These are phyloP conservation scores for Cyprinodon variegatus DNA, from an alignment of 2,113 vertebrate genomes.

Conservation along the genomic window DNA sequence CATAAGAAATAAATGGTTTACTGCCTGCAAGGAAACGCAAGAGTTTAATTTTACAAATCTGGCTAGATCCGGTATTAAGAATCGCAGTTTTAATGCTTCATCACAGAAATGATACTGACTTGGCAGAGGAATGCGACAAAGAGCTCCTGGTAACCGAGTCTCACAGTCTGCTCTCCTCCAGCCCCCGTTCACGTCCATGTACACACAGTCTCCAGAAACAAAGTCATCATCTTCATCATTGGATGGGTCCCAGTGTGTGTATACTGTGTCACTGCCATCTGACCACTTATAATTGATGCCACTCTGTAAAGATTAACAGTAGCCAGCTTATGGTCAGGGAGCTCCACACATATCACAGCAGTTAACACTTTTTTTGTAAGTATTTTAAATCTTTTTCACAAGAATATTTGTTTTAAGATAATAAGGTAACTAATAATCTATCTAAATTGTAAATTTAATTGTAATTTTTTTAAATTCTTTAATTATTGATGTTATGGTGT, in stretches of 20 bases:
- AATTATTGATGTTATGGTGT: background rate
- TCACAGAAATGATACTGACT: slow-evolving; percentile 63
- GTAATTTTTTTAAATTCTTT: too few species aligned
- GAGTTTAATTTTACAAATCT: slow-evolving; percentile 21
- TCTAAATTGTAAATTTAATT: too few species aligned
- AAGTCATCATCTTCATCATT: slow-evolving; percentile 78
- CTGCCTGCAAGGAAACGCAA: slow-evolving; percentile 73
- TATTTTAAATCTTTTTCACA: background rate
- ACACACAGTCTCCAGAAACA: slow-evolving; percentile 85
- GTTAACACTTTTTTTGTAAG: background rate
- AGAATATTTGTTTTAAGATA: background rate
- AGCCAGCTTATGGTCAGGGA: background rate
- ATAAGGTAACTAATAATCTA: too few species aligned
- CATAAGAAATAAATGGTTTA: slow-evolving; percentile 70
- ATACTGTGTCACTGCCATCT: slow-evolving; percentile 86
- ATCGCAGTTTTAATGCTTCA: background rate
- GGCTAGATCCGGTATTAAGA: background rate
- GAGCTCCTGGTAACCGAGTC: slow-evolving; percentile 82
- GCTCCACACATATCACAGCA: background rate
- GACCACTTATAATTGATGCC: slow-evolving; percentile 89
- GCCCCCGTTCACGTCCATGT: slow-evolving; percentile 84
- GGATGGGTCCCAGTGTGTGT: slow-evolving; percentile 84
- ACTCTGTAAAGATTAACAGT: slow-evolving; percentile 72
- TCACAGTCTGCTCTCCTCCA: slow-evolving; percentile 87
- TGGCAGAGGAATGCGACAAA: slow-evolving; percentile 82